Percentiles rank a stretch among this genome's conserved stretches.
Evolutionary conservation across 92 coral and sea anemone genomes (phyloP).

Genomic region (Blastomussa wellsi): DNA sequence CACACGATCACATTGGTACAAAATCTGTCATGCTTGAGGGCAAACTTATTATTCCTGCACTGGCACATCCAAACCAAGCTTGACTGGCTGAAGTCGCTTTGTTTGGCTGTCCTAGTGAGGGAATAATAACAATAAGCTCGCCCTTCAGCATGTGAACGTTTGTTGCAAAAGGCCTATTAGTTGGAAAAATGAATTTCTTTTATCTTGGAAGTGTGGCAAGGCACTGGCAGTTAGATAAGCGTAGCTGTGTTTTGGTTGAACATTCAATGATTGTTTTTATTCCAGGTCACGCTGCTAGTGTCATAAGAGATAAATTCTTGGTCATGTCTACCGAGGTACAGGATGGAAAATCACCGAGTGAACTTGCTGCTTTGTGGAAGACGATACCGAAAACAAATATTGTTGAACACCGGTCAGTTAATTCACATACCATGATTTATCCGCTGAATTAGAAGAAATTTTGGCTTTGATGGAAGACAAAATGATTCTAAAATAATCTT

Average conservation of each 20-base stretch:
- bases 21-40: too few relatives aligned
- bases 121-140: too few relatives aligned
- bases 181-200: background rate
- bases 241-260: background rate
- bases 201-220: background rate
- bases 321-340: conserved; percentile 81
- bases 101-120: too few relatives aligned
- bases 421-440: background rate
- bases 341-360: conserved; percentile 68
- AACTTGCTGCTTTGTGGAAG: conserved; percentile 74
- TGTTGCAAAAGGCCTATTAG: too few relatives aligned
- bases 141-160: too few relatives aligned
- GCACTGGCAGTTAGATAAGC: background rate
- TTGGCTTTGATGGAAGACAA: background rate
- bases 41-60: too few relatives aligned
- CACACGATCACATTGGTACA: too few relatives aligned
- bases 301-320: conserved; percentile 75
- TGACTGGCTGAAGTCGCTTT: too few relatives aligned
- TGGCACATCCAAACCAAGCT: too few relatives aligned
- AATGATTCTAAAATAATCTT: too few relatives aligned
- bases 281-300: conserved; percentile 80
- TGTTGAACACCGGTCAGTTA: conserved; percentile 75
- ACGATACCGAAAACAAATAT: conserved; percentile 67
- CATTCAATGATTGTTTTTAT: background rate
- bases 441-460: background rate